Base-by-base conservation (phyloP, 2,113 vertebrate species). In the Pseudorasbora parva region DNA sequence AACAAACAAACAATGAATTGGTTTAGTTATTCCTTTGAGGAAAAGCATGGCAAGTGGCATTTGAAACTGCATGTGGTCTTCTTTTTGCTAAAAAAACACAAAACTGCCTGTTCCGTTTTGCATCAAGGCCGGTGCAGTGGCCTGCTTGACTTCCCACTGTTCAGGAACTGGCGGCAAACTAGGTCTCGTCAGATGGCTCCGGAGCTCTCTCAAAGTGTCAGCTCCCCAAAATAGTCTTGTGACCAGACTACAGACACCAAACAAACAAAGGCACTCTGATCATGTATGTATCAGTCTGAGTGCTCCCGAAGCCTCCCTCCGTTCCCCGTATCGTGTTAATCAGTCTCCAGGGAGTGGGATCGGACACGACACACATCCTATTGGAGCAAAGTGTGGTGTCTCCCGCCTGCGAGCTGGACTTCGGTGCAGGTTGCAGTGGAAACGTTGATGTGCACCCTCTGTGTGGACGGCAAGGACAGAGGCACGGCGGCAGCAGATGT, bases 401-500 rank as follows among this genome's bases (percentile, higher is more conserved):
- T 86, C 89, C 86, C 86, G 76, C 72, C 87, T 88, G 90, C 89
- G 86, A 90, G 90, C 91, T 83, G 83, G 91, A 89, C 85, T 83
- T 41, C 82, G 74, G 82, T 73, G 77, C 72, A 81, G 73, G 86
- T 88, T 62, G 78, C 43, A 62, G 74, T n/a, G 37, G 84, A 91
- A 86, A 86, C 76, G 62, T 88, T 93, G 92, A 93, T 90, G 89
- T 87, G 88, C 91, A 93, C 90, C 90, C 91, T 93, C 91, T 92
- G 91, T 87, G 89, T 89, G 91, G 91, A 91, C 90, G 83, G 88
- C 85, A 85, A 88, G 90, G 92, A 92, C 90, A 79, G 85, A 91
- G 89, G 62, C 89, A 84, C 81, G 88, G 90, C 92, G 90, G 90
- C 91, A 94, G 93, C 94, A 94, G 93, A 94, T 94, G 94, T 94